These are phyloP conservation scores for Lamproptera curius DNA, from an alignment of 2,888 invertebrate genomes.

Conservation along the genomic window DNA sequence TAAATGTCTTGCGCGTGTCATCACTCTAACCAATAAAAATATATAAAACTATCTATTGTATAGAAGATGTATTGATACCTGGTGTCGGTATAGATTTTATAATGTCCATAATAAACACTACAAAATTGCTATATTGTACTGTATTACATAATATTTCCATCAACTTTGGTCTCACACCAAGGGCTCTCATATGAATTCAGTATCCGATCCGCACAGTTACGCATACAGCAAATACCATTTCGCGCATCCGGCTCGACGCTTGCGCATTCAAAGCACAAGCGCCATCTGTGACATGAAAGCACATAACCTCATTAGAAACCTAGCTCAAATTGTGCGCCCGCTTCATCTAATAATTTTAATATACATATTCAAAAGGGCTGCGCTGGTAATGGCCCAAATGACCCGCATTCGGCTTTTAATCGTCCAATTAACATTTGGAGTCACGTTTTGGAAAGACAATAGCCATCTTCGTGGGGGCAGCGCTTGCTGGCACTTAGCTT, in stretches of 20 bases:
- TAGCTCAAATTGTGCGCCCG: slow-evolving; percentile 66
- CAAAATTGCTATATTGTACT: no score
- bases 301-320: slow-evolving; percentile 77
- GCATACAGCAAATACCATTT: slow-evolving; percentile 67
- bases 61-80: no score
- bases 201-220: slow-evolving; percentile 59
- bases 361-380: slow-evolving; percentile 77
- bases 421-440: slow-evolving; percentile 76
- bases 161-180: slow-evolving; percentile 38
- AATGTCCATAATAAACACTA: no score
- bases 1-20: no score
- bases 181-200: slow-evolving; percentile 57
- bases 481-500: slow-evolving; percentile 72
- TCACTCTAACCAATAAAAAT: no score
- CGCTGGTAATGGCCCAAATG: slow-evolving; percentile 71
- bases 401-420: slow-evolving; percentile 77
- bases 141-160: no score
- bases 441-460: slow-evolving; percentile 77
- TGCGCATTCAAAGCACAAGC: slow-evolving; percentile 65
- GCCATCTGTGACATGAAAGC: slow-evolving; percentile 76
- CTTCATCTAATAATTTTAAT: slow-evolving; percentile 75
- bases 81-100: no score
- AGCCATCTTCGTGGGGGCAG: slow-evolving; percentile 75
- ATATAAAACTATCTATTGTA: no score
- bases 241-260: slow-evolving; percentile 72